Evolutionary conservation across 2,888 invertebrate species (phyloP), one percentile per base, ranked within the genome.

Genomic region (Ectemnius cavifrons): DNA sequence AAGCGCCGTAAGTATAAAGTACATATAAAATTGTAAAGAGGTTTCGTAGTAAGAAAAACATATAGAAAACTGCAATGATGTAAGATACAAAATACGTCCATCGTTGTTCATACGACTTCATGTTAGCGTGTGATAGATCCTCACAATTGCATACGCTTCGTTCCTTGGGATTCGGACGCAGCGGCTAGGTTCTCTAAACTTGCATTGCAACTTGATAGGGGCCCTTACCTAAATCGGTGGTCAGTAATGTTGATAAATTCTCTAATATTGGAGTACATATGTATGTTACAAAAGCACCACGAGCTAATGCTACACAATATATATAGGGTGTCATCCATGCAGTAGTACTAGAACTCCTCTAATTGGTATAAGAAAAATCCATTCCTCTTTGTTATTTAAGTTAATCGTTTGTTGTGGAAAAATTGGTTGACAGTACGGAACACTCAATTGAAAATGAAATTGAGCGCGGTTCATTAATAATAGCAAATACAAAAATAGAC

Each of bases 271-370:
- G 77, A 73, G 77, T 80, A 85, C 78, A 78, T 78, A 79, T 75
- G 65, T 82, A 82, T 87, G 27, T 84, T 87, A 85, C 81, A 86
- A 86, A 37, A 86, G 86, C 86, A 87, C 87, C 86, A 86, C 81
- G 73, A 82, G 77, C 82, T 85, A 86, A 75, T 67, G 57, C 71
- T 80, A 75, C 62, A 80, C 77, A 82, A 82, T 75, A 82, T 71
- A 74, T 78, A 82, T 71, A 81, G 80, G 80, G 75, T 80, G 75
- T 82, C 28, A 27, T 46, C 45, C 37, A 37, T 37, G 37, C 11
- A 37, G 37, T 37, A 37, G 37, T 37, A 37, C 37, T 37, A 37
- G 37, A 37, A 37, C 37, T 37, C 37, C 8, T 8, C 37, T 37
- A 37, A 37, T 37, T 37, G 37, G 37, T 37, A 37, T 4, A 37